Evolutionary conservation across 2,113 vertebrate genomes (phyloP).

Genomic region (Rhabdornis inornatus): DNA sequence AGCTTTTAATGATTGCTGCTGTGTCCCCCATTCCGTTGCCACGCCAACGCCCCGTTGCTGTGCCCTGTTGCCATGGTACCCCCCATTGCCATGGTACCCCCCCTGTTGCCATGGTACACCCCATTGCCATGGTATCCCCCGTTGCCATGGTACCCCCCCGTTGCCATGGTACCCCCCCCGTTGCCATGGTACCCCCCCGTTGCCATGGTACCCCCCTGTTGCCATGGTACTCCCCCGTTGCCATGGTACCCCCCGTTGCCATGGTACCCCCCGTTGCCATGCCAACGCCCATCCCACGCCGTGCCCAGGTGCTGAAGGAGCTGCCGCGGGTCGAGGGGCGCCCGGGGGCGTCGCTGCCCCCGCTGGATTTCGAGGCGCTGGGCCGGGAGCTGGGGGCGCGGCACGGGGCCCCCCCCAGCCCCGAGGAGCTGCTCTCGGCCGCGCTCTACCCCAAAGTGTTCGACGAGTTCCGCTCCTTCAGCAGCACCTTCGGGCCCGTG

Average conservation of each 20-base stretch:
- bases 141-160: neutral
- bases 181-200: no score
- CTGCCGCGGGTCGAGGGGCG: constrained; percentile 86
- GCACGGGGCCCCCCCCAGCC: constrained; percentile 83
- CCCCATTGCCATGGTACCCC: neutral
- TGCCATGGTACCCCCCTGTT: no score
- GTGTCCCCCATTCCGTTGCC: no score
- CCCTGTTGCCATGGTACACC: no score
- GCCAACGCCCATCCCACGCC: no score
- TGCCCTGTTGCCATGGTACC: no score
- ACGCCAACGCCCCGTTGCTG: no score
- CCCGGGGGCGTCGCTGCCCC: constrained; percentile 83
- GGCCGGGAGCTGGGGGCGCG: constrained; percentile 74
- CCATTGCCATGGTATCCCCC: neutral
- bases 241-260: no score
- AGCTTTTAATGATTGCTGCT: neutral
- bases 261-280: no score
- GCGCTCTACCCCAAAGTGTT: constrained; percentile 94
- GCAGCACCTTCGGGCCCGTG: constrained; percentile 80
- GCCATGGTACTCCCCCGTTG: no score
- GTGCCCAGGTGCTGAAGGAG: constrained; percentile 84
- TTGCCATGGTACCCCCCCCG: no score
- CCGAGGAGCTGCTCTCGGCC: constrained; percentile 89
- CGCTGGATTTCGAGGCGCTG: constrained; percentile 81
- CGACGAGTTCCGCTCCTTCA: constrained; percentile 87